Percentiles rank a stretch among this genome's conserved stretches.
These are phyloP conservation scores for Lagorchestes hirsutus DNA, from an alignment of 2,797 vertebrate genomes.

Conservation along the genomic window DNA sequence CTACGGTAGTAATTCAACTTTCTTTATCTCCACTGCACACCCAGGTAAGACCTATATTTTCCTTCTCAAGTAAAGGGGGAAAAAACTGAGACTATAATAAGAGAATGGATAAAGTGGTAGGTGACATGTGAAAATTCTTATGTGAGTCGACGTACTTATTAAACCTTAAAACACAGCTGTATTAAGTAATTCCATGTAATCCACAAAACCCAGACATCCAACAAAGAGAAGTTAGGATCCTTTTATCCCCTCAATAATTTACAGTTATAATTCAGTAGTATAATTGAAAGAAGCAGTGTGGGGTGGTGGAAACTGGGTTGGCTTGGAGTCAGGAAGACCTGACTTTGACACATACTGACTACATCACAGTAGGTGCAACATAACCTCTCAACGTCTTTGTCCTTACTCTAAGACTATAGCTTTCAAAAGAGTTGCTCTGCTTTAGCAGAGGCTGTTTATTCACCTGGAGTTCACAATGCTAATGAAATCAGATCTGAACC, in stretches of 20 bases:
- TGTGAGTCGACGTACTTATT: neutral
- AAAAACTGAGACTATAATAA: neutral
- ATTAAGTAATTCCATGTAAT: neutral
- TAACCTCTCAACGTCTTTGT: neutral
- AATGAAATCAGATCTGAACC: neutral
- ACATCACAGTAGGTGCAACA: neutral
- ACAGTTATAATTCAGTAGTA: neutral
- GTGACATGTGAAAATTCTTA: constrained; percentile 12
- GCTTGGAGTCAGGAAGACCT: neutral
- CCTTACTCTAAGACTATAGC: neutral
- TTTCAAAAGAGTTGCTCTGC: neutral
- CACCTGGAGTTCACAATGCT: neutral
- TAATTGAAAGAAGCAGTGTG: neutral
- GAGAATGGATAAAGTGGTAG: constrained; percentile 46
- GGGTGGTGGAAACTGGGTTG: neutral
- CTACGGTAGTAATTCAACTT: neutral
- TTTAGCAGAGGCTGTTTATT: neutral
- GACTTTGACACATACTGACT: neutral
- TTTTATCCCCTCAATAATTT: neutral
- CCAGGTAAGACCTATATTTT: constrained; percentile 39
- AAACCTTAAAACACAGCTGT: neutral
- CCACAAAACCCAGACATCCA: neutral
- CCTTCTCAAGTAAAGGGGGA: neutral
- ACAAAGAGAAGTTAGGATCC: neutral
- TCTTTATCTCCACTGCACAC: constrained; percentile 31